These are phyloP conservation scores for Macrobrachium nipponense DNA, from an alignment of 1,140 invertebrate genomes.

Conservation along the genomic window DNA sequence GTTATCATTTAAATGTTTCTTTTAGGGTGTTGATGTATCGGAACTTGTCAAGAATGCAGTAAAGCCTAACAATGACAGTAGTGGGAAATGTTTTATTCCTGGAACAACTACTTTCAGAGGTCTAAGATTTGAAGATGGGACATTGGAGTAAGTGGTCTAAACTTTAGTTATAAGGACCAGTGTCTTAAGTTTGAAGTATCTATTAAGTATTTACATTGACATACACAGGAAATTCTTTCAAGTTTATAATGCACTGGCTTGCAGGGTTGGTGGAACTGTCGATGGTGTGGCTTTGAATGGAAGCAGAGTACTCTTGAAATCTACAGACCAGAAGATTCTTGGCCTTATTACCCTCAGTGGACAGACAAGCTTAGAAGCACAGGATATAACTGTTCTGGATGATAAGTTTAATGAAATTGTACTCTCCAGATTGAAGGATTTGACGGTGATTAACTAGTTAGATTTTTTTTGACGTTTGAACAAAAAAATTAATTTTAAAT, in stretches of 20 bases:
- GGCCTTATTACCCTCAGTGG: not conserved
- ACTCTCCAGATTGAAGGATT: not conserved
- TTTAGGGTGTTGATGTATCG: conserved; percentile 34
- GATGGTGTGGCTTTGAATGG: conserved; percentile 13
- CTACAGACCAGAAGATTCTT: conserved; percentile 5
- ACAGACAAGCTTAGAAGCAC: not conserved
- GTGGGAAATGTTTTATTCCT: not conserved
- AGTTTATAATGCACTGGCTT: not conserved
- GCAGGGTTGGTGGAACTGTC: conserved; percentile 28
- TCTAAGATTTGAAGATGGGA: not conserved
- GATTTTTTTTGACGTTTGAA: not conserved
- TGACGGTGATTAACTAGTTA: conserved; percentile 18
- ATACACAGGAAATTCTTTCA: not conserved
- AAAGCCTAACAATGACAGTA: not conserved
- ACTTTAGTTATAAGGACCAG: not conserved
- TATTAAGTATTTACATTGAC: no score
- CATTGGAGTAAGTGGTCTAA: conserved; percentile 14
- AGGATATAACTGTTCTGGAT: not conserved
- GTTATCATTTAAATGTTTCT: not conserved
- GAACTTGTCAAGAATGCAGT: conserved; percentile 12
- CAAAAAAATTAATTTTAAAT: no score
- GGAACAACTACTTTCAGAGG: conserved; percentile 26
- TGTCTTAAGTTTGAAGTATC: not conserved
- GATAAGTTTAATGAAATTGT: conserved; percentile 13
- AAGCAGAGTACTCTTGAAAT: not conserved